These are phyloP conservation scores for Neoniphon sammara DNA, from an alignment of 2,797 vertebrate genomes.

Conservation along the genomic window DNA sequence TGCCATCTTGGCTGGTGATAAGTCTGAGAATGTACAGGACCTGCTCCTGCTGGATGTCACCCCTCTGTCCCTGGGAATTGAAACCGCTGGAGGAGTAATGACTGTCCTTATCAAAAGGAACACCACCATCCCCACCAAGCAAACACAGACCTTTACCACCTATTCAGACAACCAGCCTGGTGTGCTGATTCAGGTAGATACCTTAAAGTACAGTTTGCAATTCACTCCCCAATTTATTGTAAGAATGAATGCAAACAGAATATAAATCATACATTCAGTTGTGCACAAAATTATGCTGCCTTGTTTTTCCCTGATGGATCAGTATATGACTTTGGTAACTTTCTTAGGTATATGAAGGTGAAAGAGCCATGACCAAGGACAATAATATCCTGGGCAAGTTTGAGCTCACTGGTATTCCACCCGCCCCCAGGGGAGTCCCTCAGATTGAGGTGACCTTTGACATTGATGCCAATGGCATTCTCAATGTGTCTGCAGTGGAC, in stretches of 20 bases:
- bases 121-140: slow-evolving; percentile 88
- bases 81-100: slow-evolving; percentile 88
- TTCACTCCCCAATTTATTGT: neutral
- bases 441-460: slow-evolving; percentile 89
- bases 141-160: slow-evolving; percentile 88
- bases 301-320: neutral
- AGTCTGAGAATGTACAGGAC: slow-evolving; percentile 88
- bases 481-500: slow-evolving; percentile 88
- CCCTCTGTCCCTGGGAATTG: slow-evolving; percentile 86
- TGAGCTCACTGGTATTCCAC: slow-evolving; percentile 86
- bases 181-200: slow-evolving; percentile 85
- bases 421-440: slow-evolving; percentile 85
- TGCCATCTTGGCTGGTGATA: slow-evolving; percentile 86
- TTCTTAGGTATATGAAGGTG: slow-evolving; percentile 85
- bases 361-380: slow-evolving; percentile 88
- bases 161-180: slow-evolving; percentile 88
- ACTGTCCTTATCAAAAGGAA: slow-evolving; percentile 88
- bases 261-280: neutral
- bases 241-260: neutral
- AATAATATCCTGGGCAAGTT: slow-evolving; percentile 88
- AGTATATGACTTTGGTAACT: slow-evolving; percentile 26
- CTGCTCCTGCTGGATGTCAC: slow-evolving; percentile 86
- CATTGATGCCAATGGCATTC: slow-evolving; percentile 87
- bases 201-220: neutral
- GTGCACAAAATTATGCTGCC: neutral